Evolutionary conservation across 2,888 invertebrate species (phyloP).

Genomic region (Leucophora obtusa): DNA sequence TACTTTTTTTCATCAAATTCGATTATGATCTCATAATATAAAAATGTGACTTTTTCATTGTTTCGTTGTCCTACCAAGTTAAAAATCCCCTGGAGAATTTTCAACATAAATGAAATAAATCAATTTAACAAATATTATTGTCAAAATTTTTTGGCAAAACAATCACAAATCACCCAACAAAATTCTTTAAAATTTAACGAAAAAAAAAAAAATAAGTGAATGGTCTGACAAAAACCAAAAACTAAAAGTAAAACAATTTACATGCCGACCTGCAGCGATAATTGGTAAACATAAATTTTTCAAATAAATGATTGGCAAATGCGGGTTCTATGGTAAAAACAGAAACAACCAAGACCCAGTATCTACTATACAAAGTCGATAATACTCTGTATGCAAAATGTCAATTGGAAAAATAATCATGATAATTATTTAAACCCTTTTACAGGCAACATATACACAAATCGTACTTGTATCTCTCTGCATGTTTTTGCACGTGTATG

Average conservation of each 20-base stretch:
- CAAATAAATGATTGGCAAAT: slow-evolving; percentile 23
- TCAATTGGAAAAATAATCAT: slow-evolving; percentile 54
- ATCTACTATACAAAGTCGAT: neutral
- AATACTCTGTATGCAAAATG: slow-evolving; percentile 37
- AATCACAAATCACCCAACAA: slow-evolving; percentile 36
- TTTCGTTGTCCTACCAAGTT: neutral
- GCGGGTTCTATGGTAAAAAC: slow-evolving; percentile 29
- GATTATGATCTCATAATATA: neutral
- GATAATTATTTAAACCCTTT: slow-evolving; percentile 51
- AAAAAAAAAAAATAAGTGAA: slow-evolving; percentile 41
- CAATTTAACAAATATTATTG: slow-evolving; percentile 27
- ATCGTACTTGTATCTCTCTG: slow-evolving; percentile 25
- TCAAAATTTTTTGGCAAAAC: slow-evolving; percentile 20
- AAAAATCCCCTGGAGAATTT: slow-evolving; percentile 20
- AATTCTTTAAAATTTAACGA: slow-evolving; percentile 5
- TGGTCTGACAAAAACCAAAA: slow-evolving; percentile 24
- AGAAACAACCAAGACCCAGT: neutral
- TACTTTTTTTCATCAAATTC: neutral
- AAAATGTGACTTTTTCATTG: neutral
- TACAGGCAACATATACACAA: slow-evolving; percentile 7
- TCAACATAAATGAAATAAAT: slow-evolving; percentile 39
- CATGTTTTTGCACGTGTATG: slow-evolving; percentile 32
- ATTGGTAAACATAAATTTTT: slow-evolving; percentile 55
- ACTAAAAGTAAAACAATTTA: slow-evolving; percentile 33
- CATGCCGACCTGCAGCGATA: slow-evolving; percentile 53